Base-by-base conservation (phyloP, 2,797 vertebrate genomes). In the Cuculus canorus region DNA sequence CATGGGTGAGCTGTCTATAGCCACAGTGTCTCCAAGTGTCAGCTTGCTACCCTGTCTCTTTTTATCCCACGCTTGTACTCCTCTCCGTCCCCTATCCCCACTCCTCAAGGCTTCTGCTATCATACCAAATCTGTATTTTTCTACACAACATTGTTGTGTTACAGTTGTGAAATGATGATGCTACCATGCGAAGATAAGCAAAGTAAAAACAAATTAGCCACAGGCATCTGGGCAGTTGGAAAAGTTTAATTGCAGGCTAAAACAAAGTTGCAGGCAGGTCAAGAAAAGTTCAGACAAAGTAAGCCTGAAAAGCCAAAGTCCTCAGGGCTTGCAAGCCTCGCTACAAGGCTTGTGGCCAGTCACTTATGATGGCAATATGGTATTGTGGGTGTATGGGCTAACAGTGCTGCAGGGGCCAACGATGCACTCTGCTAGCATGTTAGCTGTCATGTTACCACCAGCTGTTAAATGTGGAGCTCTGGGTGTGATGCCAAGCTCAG, bases 401-500 rank as follows among this genome's bases (percentile, higher is more conserved):
- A 22, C 22, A 32, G 52, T 19, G 21, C 70, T 84, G 22, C 41
- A 48, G 33, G 32, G 47, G 50, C 28, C 41, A 28, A 3, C 0
- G 0, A 13, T 32, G 57, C 69, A 45, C 16, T 22, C 65, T 60
- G 48, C 10, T 48, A 33, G 48, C 12, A 7, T 12, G 2, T 16
- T n/a, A 43, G 39, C 43, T 76, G 10, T 84, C 3, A 0, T 25
- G 14, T 53, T 87, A 7, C 37, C 54, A 48, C 30, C 37, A 25
- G 2, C 32, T 1, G 0, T 45, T 50, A 59, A 45, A 30, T 45
- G 37, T 0, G 0, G n/a, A 52, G 3, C 5, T 81, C 48, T 60
- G n/a, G 9, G 7, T 64, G 35, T 47, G 59, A 10, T 91, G 35
- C 10, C 12, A 27, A 13, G 17, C 23, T 83, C 47, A 39, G 37